Evolutionary conservation across 2,797 vertebrate genomes (phyloP), one percentile per base, ranked within the genome.

Genomic region (Benthosema pterotum): DNA sequence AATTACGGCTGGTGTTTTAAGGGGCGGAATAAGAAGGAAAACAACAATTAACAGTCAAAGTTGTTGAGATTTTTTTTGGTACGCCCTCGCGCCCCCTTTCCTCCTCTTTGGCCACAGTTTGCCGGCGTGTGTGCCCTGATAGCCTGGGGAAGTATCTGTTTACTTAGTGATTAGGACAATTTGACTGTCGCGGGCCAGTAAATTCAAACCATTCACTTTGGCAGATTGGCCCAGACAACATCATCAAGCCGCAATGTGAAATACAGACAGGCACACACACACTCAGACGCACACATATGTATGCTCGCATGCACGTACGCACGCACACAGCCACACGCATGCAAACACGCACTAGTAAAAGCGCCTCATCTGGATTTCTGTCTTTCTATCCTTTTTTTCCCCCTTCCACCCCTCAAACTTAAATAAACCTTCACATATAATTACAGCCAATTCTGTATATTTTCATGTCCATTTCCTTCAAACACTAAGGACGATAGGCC

Each of bases 131-230:
- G 79, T 82, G 78, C 84, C 83, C 85, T 84, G 91, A 92, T 92
- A 89, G 89, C 78, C 83, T 81, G 81, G 85, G 92, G 93, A 92
- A 93, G 91, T 92, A 92, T 93, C 91, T 94, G 91, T 93, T 94
- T 93, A 93, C 92, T 91, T 89, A 90, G 89, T 93, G 90, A 94
- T 93, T 93, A 93, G 80, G 83, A 92, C 91, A 91, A 93, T 93
- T 93, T 93, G 83, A 92, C 87, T 93, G 93, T 93, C 89, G 88
- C 71, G 63, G 85, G 78, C 87, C 83, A 79, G 86, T 91, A 92
- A 93, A 93, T 91, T 91, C 86, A 88, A 91, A 92, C 88, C 92
- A 92, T 92, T 90, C 88, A 87, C 69, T 82, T 72, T 8, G 66
- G 75, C 73, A 91, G 89, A 93, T 92, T 93, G 86, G 83, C 84